These are phyloP conservation scores for Cerastis leucographa DNA, from an alignment of 2,888 invertebrate species.

Conservation along the genomic window DNA sequence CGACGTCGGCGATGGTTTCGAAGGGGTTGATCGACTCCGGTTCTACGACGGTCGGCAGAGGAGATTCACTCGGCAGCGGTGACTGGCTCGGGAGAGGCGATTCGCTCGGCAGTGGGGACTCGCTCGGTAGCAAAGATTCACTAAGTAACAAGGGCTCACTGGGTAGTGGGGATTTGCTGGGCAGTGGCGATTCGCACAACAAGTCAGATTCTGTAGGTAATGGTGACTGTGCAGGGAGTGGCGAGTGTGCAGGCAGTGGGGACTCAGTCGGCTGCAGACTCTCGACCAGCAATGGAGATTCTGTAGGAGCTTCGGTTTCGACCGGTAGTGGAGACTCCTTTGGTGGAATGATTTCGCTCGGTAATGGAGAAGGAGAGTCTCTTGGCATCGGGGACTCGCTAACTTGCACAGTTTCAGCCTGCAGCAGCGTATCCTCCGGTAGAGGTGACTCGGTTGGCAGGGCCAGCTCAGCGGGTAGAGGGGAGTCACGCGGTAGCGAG, in stretches of 20 bases:
- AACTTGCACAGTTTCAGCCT: constrained; percentile 59
- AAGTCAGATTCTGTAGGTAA: constrained; percentile 59
- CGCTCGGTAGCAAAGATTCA: constrained; percentile 61
- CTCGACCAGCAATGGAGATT: constrained; percentile 43
- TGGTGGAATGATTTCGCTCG: constrained; percentile 59
- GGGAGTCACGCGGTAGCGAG: constrained; percentile 62
- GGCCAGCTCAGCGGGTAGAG: constrained; percentile 62
- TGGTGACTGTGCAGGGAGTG: constrained; percentile 45
- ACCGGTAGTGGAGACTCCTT: constrained; percentile 41
- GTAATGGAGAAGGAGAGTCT: constrained; percentile 55
- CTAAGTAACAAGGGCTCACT: constrained; percentile 62
- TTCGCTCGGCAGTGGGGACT: constrained; percentile 58
- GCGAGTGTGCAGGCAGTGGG: constrained; percentile 53
- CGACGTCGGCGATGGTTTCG: constrained; percentile 29
- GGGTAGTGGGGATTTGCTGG: constrained; percentile 63
- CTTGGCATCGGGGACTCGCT: constrained; percentile 63
- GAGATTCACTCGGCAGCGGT: constrained; percentile 59
- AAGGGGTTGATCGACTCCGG: constrained; percentile 32
- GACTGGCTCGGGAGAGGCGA: constrained; percentile 65
- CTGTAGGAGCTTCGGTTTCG: constrained; percentile 34
- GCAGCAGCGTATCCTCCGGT: constrained; percentile 63
- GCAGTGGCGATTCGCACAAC: constrained; percentile 62
- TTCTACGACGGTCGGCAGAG: constrained; percentile 48
- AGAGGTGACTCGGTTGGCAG: constrained; percentile 63
- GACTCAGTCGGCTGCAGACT: constrained; percentile 51